Evolutionary conservation across 2,797 vertebrate species (phyloP), one percentile per base, ranked within the genome.

Genomic region (Parambassis ranga): DNA sequence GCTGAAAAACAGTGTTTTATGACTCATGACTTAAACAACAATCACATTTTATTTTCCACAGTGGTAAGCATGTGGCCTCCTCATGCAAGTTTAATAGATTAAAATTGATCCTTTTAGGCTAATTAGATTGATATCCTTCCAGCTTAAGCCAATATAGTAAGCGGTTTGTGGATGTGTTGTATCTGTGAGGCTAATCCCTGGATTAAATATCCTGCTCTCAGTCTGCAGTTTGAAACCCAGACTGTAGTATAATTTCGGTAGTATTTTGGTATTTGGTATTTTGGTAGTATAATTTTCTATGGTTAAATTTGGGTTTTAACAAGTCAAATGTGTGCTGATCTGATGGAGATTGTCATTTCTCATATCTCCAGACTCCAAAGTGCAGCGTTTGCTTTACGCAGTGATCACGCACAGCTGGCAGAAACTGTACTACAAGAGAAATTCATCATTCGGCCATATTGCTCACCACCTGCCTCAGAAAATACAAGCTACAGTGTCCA

Each of bases 1-100:
- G 92, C 92, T 93, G 91, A 89, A 92, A 87, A 75, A 86, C 33
- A 85, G 67, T 48, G 58, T 63, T 65, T 69, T 24, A 67, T 22
- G 28, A 19, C 48, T 79, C 47, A 39, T 64, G 57, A n/a, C n/a
- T n/a, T n/a, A 79, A 86, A 77, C 30, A 63, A 64, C 44, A 20
- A 36, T 38, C 41, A 47, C 8, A 37, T 32, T 24, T 64, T 61
- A 27, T 28, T 63, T 74, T 65, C 44, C 37, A 37, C 41, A 36
- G 13, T 60, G 56, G 77, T 55, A 64, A 67, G 63, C 49, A 69
- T 61, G 67, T 57, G 56, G 63, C 72, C 76, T 64, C 66, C 61
- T 67, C 66, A 48, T 74, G 47, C 62, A 78, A 62, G 38, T 85
- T 84, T 67, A 87, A 85, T 82, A 65, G 81, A 79, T 83, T 86